Conservation (phyloP, 2,113 vertebrate species). For the Blennius ocellaris region DNA sequence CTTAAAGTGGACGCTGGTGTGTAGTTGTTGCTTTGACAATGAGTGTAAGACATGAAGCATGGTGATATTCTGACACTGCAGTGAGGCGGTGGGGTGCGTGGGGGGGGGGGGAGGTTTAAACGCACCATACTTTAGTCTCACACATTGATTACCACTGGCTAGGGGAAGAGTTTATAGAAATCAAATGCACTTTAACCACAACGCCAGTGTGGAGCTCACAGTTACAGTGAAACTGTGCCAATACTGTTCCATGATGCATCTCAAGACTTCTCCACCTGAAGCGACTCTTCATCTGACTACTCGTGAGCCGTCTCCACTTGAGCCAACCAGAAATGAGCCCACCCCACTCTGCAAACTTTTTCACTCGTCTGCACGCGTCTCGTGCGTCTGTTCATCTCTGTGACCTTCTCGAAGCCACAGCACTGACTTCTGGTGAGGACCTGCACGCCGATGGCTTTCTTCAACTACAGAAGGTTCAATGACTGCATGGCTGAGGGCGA, state of each 20-base stretch:
- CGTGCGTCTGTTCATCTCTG: not conserved
- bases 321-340: slow-evolving; percentile 58
- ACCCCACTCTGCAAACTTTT: slow-evolving; percentile 45
- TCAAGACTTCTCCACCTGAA: not conserved
- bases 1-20: not conserved
- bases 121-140: slow-evolving; percentile 3
- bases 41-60: slow-evolving; percentile 47
- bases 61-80: slow-evolving; percentile 44
- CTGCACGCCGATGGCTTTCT: not conserved
- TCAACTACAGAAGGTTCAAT: not conserved
- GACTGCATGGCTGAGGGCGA: slow-evolving; percentile 56
- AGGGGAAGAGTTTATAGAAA: not conserved
- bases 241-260: slow-evolving; percentile 23
- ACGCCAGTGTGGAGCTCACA: slow-evolving; percentile 5
- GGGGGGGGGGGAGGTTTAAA: not conserved
- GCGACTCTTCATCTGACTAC: slow-evolving; percentile 28
- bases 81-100: slow-evolving; percentile 35
- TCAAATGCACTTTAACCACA: not conserved
- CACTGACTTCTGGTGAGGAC: slow-evolving; percentile 1
- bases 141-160: not conserved
- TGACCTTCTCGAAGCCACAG: slow-evolving; percentile 11
- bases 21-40: not conserved
- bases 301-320: slow-evolving; percentile 1
- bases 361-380: not conserved
- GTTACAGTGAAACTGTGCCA: not conserved